These are phyloP conservation scores for Hypsibius dujardini DNA, from an alignment of 1,140 invertebrate species.

Conservation along the genomic window DNA sequence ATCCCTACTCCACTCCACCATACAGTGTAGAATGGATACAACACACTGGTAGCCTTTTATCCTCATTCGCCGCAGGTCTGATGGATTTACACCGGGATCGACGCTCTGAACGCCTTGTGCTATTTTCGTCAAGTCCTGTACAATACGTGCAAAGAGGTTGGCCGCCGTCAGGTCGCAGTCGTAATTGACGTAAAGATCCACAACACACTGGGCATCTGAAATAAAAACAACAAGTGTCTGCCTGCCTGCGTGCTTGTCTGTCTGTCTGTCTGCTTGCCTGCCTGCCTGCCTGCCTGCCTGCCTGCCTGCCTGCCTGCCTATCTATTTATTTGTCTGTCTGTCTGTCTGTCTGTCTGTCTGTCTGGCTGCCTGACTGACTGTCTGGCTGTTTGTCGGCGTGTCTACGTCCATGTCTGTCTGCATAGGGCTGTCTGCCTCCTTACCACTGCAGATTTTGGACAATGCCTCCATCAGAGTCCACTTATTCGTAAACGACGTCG, in stretches of 20 bases:
- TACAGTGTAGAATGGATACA: constrained; percentile 91
- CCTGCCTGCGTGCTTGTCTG: too few relatives aligned
- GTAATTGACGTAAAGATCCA: constrained; percentile 99
- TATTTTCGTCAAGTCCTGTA: constrained; percentile 77
- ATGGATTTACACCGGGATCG: constrained; percentile 41
- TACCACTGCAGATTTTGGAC: constrained; percentile 72
- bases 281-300: too few relatives aligned
- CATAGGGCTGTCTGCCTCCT: not conserved
- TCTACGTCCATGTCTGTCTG: too few relatives aligned
- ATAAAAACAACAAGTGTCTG: not conserved
- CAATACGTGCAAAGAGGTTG: constrained; percentile 79
- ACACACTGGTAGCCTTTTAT: constrained; percentile 87
- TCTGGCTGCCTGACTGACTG: too few relatives aligned
- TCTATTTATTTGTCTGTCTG: too few relatives aligned
- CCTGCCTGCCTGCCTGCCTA: too few relatives aligned
- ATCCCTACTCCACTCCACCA: constrained; percentile 99
- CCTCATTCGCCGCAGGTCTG: constrained; percentile 87
- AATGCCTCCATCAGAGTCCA: constrained; percentile 98
- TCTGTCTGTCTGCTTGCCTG: too few relatives aligned
- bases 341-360: too few relatives aligned
- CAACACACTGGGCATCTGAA: constrained; percentile 83
- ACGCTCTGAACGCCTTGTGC: constrained; percentile 42
- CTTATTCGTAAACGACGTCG: constrained; percentile 87
- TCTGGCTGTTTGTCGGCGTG: too few relatives aligned
- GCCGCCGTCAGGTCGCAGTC: constrained; percentile 95